Conservation (phyloP, 1,140 invertebrate genomes). For the Drosophila yakuba region DNA sequence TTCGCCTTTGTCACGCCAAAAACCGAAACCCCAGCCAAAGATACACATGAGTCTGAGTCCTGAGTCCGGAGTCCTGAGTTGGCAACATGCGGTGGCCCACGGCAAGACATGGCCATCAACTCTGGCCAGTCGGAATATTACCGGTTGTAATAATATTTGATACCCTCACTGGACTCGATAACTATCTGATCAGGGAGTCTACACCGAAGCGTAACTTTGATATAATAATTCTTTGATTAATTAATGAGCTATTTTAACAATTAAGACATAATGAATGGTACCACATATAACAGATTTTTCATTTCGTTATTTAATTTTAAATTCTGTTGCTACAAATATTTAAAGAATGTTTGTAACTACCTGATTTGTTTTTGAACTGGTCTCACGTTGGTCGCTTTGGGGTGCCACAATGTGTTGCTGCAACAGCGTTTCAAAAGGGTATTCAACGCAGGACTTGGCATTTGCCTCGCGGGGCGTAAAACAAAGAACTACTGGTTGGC, state of each 20-base stretch:
- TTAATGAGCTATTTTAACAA: too few species aligned
- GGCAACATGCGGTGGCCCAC: slow-evolving; percentile 36
- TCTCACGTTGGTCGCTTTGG: background rate
- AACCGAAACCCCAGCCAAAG: slow-evolving; percentile 36
- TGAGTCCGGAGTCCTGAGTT: slow-evolving; percentile 3
- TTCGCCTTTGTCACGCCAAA: slow-evolving; percentile 75
- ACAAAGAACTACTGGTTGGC: slow-evolving; percentile 30
- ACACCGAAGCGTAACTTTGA: background rate
- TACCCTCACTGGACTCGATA: slow-evolving; percentile 30
- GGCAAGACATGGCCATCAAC: slow-evolving; percentile 55
- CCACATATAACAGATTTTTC: too few species aligned
- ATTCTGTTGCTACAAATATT: too few species aligned
- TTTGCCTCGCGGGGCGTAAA: slow-evolving; percentile 25
- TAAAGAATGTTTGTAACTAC: background rate
- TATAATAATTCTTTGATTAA: background rate
- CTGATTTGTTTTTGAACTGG: background rate
- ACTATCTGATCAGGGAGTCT: background rate
- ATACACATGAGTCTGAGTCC: slow-evolving; percentile 10
- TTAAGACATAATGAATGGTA: too few species aligned
- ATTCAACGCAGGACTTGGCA: slow-evolving; percentile 13
- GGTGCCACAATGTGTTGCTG: background rate
- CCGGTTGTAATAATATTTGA: slow-evolving; percentile 67
- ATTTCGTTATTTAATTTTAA: too few species aligned
- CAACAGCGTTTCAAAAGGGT: slow-evolving; percentile 6
- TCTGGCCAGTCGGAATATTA: slow-evolving; percentile 66